phyloP scores from a whole-genome alignment of 2,888 invertebrate genomes.

The Deroplatys truncata region DNA sequence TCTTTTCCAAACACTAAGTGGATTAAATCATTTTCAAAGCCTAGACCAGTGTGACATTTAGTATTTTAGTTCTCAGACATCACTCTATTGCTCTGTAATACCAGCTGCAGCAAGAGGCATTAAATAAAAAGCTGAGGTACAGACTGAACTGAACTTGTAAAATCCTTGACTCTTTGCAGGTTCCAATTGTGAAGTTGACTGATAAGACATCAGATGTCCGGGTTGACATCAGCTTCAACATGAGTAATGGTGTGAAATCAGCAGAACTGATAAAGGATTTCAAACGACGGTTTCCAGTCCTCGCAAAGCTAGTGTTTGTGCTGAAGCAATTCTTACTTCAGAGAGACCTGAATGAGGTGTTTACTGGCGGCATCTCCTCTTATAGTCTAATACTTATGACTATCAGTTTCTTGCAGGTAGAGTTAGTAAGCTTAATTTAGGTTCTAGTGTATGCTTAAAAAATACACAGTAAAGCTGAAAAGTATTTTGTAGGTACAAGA shows the following conservation, averaged over 20 bases:
- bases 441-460: no score
- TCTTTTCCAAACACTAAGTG: no score
- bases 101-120: no score
- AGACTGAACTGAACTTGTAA: background rate
- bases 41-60: no score
- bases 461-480: no score
- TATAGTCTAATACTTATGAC: slow-evolving; percentile 98
- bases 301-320: slow-evolving; percentile 92
- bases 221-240: slow-evolving; percentile 99
- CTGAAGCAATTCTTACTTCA: slow-evolving; percentile 97
- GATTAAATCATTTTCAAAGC: no score
- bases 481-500: no score
- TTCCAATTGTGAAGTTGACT: slow-evolving; percentile 96
- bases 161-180: slow-evolving; percentile 41
- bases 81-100: no score
- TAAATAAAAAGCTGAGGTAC: no score
- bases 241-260: slow-evolving; percentile 95
- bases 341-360: slow-evolving; percentile 98
- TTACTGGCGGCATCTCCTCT: slow-evolving; percentile 98
- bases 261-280: slow-evolving; percentile 92
- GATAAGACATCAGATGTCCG: slow-evolving; percentile 83
- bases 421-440: background rate
- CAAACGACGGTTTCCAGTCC: slow-evolving; percentile 81
- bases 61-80: no score
- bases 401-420: slow-evolving; percentile 88